Evolutionary conservation across 2,113 vertebrate species (phyloP).

Genomic region (Amblyopsis rosae): DNA sequence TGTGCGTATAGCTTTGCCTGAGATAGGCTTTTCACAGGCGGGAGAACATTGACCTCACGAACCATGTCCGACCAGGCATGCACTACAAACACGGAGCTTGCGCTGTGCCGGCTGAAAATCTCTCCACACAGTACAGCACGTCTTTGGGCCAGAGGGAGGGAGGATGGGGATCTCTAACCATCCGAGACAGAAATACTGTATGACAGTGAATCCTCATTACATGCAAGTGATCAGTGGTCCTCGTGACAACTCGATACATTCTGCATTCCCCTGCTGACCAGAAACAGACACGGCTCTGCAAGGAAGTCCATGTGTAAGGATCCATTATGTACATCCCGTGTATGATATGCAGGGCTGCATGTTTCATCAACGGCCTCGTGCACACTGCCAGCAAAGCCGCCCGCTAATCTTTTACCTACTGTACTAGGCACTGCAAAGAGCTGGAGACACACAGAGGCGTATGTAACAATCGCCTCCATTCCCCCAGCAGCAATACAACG

Average conservation of each 20-base stretch:
- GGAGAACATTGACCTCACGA: conserved; percentile 16
- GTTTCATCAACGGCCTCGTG: conserved; percentile 38
- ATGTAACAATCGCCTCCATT: conserved; percentile 52
- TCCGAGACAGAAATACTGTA: conserved; percentile 11
- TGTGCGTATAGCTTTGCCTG: conserved; percentile 19
- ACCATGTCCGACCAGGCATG: conserved; percentile 32
- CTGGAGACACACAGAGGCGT: conserved; percentile 35
- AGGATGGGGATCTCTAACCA: conserved; percentile 13
- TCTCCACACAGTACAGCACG: conserved; percentile 16
- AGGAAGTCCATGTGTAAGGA: conserved; percentile 19
- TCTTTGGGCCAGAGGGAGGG: not conserved
- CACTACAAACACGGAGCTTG: conserved; percentile 14
- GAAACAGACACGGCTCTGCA: conserved; percentile 18
- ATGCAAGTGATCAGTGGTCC: conserved; percentile 65
- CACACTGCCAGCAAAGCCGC: not conserved
- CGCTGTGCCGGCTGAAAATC: not conserved
- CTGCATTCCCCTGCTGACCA: conserved; percentile 43
- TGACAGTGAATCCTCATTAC: conserved; percentile 37
- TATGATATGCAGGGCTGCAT: conserved; percentile 8
- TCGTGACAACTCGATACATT: conserved; percentile 37
- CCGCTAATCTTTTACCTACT: not conserved
- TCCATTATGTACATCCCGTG: conserved; percentile 1
- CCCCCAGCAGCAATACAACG: conserved; percentile 36
- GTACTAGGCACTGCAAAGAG: conserved; percentile 8
- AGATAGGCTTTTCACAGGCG: conserved; percentile 30